Conservation (phyloP, 2,888 invertebrate species). For the Eupithecia pulchellata region DNA sequence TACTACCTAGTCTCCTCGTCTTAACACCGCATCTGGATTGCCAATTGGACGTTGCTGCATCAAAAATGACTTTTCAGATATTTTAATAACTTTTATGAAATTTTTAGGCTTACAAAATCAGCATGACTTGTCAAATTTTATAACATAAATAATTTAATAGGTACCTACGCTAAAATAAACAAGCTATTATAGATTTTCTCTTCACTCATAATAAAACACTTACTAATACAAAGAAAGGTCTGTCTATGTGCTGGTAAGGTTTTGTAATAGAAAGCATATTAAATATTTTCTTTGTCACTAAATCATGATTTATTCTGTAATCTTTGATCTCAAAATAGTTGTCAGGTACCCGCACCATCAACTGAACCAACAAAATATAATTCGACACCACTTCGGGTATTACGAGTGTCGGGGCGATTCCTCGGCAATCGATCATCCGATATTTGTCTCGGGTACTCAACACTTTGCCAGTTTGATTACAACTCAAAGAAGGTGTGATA, state of each 20-base stretch:
- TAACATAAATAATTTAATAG: too few species aligned
- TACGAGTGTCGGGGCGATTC: constrained; percentile 55
- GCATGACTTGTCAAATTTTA: too few species aligned
- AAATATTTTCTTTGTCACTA: too few species aligned
- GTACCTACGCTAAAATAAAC: too few species aligned
- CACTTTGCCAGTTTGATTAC: constrained; percentile 4
- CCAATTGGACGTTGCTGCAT: background rate
- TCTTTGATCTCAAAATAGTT: background rate
- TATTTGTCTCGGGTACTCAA: constrained; percentile 18
- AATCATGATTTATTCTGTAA: too few species aligned
- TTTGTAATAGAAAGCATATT: too few species aligned
- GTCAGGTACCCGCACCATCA: constrained; percentile 1
- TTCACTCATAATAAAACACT: too few species aligned
- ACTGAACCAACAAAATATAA: constrained; percentile 45
- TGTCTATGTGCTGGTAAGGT: too few species aligned
- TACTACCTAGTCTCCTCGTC: background rate
- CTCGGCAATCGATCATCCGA: constrained; percentile 53
- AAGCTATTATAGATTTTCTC: too few species aligned
- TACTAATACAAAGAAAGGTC: too few species aligned
- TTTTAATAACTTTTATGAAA: too few species aligned
- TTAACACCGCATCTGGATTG: background rate
- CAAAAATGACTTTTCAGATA: background rate
- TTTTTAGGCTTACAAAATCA: too few species aligned
- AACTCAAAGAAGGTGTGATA: constrained; percentile 32
- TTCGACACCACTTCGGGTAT: constrained; percentile 55